Percentiles rank a stretch among this genome's conserved stretches.
Evolutionary conservation across 1,140 invertebrate genomes (phyloP).

Genomic region (Brachionus angularis): DNA sequence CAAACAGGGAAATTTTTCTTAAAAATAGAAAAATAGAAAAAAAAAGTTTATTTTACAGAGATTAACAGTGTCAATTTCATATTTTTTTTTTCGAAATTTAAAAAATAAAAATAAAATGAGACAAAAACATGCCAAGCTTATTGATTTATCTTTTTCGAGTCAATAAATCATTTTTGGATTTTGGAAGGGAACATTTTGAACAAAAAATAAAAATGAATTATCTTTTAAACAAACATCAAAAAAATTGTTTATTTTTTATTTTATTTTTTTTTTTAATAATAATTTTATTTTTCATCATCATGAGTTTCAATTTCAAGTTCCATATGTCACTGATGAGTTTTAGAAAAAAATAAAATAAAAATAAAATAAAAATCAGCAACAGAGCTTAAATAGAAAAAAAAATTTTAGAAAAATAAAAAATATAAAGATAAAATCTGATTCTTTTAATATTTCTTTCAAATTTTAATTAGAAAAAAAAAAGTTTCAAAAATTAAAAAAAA

Average conservation of each 20-base stretch:
- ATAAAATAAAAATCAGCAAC: constrained; percentile 29
- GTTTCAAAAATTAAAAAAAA: not conserved
- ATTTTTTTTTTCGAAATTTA: constrained; percentile 22
- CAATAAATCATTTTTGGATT: constrained; percentile 18
- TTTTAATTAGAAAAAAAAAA: not conserved
- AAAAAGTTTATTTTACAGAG: not conserved
- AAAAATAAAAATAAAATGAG: too few species aligned
- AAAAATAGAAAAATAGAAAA: not conserved
- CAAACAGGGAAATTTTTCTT: too few species aligned
- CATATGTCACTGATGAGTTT: constrained; percentile 37
- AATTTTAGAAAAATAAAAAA: too few species aligned
- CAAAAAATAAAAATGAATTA: constrained; percentile 35
- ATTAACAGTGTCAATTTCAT: constrained; percentile 7
- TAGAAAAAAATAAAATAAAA: not conserved
- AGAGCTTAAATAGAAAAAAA: constrained; percentile 18
- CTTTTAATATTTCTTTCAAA: not conserved
- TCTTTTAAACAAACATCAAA: constrained; percentile 33
- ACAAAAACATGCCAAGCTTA: too few species aligned
- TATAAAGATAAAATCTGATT: not conserved
- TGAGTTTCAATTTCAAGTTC: constrained; percentile 38
- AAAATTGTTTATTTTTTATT: not conserved
- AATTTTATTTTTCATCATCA: constrained; percentile 32
- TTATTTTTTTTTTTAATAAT: too few species aligned
- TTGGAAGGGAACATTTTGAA: constrained; percentile 28
- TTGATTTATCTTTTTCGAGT: constrained; percentile 25